phyloP scores from a whole-genome alignment of 1,140 invertebrate genomes.

The Sitobion miscanthi region DNA sequence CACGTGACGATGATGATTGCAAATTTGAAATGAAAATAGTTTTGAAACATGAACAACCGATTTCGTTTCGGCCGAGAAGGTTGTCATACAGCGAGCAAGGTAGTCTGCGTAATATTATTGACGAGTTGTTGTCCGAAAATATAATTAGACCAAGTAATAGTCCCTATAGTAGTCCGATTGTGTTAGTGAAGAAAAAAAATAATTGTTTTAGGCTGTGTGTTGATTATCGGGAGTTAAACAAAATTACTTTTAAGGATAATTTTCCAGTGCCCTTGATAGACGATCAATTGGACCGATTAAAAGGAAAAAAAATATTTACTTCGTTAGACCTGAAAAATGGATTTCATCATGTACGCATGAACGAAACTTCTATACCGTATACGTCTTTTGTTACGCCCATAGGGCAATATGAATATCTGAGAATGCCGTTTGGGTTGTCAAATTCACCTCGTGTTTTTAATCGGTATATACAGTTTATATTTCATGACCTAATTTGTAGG shows the following conservation, averaged over 20 bases:
- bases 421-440: not conserved
- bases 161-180: not conserved
- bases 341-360: not conserved
- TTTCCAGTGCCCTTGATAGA: not conserved
- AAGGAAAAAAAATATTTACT: not conserved
- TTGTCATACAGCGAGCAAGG: no score
- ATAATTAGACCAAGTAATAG: not conserved
- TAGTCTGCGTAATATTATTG: no score
- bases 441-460: not conserved
- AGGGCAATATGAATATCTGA: not conserved
- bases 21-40: slow-evolving; percentile 3
- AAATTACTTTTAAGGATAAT: not conserved
- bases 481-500: not conserved
- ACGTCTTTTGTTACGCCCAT: not conserved
- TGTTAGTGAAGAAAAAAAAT: not conserved
- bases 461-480: not conserved
- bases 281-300: not conserved
- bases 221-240: not conserved
- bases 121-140: no score
- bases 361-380: not conserved
- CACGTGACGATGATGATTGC: not conserved
- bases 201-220: not conserved
- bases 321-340: not conserved
- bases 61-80: not conserved
- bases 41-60: not conserved